These are phyloP conservation scores for Polypterus senegalus DNA, from an alignment of 2,113 vertebrate genomes.

Conservation along the genomic window DNA sequence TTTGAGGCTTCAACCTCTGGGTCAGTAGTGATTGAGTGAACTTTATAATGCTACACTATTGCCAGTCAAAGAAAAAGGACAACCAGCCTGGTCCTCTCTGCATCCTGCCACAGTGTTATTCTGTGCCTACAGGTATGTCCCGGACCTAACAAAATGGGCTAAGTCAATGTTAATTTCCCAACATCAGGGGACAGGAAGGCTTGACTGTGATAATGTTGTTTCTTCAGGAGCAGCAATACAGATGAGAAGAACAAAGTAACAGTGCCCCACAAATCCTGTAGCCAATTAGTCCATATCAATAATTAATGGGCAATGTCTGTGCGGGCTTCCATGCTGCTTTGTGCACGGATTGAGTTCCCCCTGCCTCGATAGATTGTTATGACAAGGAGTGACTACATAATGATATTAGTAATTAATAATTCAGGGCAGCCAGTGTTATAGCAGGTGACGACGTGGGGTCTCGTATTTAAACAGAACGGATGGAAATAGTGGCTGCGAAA, in stretches of 20 bases:
- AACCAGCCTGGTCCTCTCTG: constrained; percentile 4
- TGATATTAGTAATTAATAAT: constrained; percentile 94
- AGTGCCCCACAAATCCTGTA: constrained; percentile 82
- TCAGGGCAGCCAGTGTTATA: constrained; percentile 35
- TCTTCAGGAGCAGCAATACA: constrained; percentile 71
- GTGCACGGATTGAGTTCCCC: constrained; percentile 65
- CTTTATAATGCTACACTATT: too few species aligned
- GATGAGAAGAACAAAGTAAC: constrained; percentile 77
- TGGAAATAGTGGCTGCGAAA: background rate
- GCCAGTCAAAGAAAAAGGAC: too few species aligned
- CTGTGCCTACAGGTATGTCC: constrained; percentile 24
- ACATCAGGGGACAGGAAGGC: constrained; percentile 48
- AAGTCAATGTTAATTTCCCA: constrained; percentile 66
- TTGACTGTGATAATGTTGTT: constrained; percentile 56
- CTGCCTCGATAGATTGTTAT: constrained; percentile 79
- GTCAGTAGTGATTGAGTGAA: too few species aligned
- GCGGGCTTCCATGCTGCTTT: constrained; percentile 48
- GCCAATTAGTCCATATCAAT: constrained; percentile 95
- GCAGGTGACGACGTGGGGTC: constrained; percentile 41
- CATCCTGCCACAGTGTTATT: constrained; percentile 22
- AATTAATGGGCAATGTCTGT: constrained; percentile 83
- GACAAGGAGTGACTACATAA: constrained; percentile 82
- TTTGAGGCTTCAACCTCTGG: too few species aligned
- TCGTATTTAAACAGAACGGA: background rate
- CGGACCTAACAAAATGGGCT: constrained; percentile 25